phyloP scores from a whole-genome alignment of 2,113 vertebrate species.

The Tupaia tana region DNA sequence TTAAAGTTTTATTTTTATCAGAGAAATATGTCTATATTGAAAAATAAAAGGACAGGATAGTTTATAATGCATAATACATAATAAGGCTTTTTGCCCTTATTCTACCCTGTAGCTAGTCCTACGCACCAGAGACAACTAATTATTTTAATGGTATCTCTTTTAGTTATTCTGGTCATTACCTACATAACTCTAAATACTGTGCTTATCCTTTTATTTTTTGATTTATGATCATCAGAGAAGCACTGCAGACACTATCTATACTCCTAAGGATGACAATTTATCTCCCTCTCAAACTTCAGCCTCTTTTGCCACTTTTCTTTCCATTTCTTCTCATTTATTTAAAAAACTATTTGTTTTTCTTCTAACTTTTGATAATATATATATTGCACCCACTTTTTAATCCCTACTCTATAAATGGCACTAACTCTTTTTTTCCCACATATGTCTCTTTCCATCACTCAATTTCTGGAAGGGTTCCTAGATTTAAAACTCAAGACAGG shows the following conservation, averaged over 20 bases:
- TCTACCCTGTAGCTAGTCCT: neutral
- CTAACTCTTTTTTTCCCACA: neutral
- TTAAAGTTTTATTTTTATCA: conserved; percentile 60
- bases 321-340: neutral
- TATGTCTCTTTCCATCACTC: neutral
- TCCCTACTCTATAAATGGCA: neutral
- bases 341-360: neutral
- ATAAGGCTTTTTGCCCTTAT: neutral
- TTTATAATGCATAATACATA: conserved; percentile 2
- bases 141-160: conserved; percentile 26
- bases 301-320: neutral
- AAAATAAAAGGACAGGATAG: neutral
- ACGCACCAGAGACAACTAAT: neutral
- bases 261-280: neutral
- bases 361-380: neutral
- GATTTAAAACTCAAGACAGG: neutral
- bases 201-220: neutral
- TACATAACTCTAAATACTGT: neutral
- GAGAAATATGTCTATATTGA: conserved; percentile 36
- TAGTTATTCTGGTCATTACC: neutral
- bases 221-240: neutral
- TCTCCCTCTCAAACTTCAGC: neutral
- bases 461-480: neutral
- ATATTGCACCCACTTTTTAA: neutral
- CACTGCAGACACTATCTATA: neutral